phyloP scores from a whole-genome alignment of 2,888 invertebrate genomes.

The Dasypolia templi region DNA sequence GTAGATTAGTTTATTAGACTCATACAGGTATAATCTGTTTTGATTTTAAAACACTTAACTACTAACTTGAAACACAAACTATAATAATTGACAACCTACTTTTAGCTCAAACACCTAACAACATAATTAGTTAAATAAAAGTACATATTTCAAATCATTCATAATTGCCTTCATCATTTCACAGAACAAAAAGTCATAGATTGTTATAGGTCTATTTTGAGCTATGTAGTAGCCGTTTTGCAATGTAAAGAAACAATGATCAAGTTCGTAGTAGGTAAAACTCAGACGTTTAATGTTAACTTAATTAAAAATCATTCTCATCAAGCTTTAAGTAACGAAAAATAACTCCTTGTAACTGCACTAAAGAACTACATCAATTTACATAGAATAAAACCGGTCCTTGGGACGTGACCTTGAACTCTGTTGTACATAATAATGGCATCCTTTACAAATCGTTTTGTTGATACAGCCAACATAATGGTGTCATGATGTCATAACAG shows the following conservation, averaged over 20 bases:
- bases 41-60: no score
- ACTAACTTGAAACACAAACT: no score
- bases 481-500: conserved; percentile 14
- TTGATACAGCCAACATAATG: neutral
- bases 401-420: conserved; percentile 1
- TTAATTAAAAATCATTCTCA: neutral
- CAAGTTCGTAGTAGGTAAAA: neutral
- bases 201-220: neutral
- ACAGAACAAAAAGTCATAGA: neutral
- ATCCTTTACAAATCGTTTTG: conserved; percentile 7
- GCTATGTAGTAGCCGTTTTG: neutral
- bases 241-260: neutral
- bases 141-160: neutral
- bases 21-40: no score
- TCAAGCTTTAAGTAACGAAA: neutral
- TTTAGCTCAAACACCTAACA: neutral
- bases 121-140: neutral
- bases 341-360: neutral
- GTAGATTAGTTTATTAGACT: neutral
- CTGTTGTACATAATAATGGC: neutral
- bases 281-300: neutral
- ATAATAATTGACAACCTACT: no score
- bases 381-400: neutral
- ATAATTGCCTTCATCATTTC: no score
- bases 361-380: neutral